Evolutionary conservation across 2,797 vertebrate species (phyloP).

Genomic region (Neopelma chrysocephalum): DNA sequence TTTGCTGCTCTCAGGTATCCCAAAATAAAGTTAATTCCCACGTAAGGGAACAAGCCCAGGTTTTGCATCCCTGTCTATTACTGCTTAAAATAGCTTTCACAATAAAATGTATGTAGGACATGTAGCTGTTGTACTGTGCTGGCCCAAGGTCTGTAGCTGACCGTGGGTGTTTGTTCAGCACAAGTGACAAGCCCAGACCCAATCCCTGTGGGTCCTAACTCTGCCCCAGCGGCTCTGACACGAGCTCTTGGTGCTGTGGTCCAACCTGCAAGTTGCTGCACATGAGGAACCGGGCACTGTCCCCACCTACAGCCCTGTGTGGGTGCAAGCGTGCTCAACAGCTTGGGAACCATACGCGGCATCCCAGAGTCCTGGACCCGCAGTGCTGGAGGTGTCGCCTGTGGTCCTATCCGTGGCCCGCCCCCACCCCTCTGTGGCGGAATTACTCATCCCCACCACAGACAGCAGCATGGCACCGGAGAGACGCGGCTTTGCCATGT

Average conservation of each 20-base stretch:
- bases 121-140: rapidly evolving
- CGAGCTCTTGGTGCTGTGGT: neutral
- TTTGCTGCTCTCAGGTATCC: neutral
- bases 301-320: rapidly evolving
- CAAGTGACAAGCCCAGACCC: neutral
- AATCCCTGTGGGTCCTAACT: neutral
- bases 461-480: neutral
- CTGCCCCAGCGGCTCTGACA: rapidly evolving
- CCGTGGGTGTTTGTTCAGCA: rapidly evolving
- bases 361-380: neutral
- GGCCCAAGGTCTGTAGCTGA: neutral
- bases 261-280: neutral
- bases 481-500: neutral
- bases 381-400: neutral
- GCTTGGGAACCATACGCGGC: neutral
- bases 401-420: neutral
- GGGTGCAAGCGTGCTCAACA: rapidly evolving
- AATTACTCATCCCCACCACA: neutral
- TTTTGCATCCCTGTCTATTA: neutral
- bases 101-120: neutral
- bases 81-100: neutral
- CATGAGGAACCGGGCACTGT: rapidly evolving
- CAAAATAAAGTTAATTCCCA: neutral
- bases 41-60: neutral
- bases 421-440: neutral